Percentiles rank a stretch among this genome's conserved stretches.
phyloP scores from a whole-genome alignment of 1,140 invertebrate species.

The Bombus ignitus region DNA sequence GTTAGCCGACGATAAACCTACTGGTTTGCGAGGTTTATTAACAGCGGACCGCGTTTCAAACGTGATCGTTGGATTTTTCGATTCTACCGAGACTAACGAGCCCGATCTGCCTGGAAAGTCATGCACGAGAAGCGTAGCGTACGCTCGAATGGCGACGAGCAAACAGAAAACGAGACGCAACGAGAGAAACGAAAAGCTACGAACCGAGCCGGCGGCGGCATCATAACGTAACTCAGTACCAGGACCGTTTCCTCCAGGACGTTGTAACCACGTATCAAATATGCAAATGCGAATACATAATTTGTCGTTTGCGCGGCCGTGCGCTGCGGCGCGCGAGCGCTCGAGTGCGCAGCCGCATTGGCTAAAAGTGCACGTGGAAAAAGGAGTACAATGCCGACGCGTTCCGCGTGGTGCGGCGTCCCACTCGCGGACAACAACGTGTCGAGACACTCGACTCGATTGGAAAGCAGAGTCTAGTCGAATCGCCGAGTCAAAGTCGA shows the following conservation, averaged over 20 bases:
- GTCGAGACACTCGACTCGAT: neutral
- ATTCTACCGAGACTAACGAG: constrained; percentile 25
- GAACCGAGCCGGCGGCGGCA: neutral
- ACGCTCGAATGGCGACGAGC: neutral
- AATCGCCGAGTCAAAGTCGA: neutral
- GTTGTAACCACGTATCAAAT: constrained; percentile 73
- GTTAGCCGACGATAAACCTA: constrained; percentile 17
- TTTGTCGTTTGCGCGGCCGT: constrained; percentile 67
- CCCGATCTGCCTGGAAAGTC: constrained; percentile 16
- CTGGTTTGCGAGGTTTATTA: constrained; percentile 17
- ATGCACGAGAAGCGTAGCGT: neutral
- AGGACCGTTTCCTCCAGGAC: constrained; percentile 59
- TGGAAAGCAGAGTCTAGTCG: neutral
- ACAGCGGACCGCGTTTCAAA: neutral
- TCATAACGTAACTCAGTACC: constrained; percentile 67
- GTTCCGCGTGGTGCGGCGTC: constrained; percentile 26
- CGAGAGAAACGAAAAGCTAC: constrained; percentile 10
- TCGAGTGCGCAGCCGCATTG: neutral
- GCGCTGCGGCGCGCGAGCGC: neutral
- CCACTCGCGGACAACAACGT: constrained; percentile 14
- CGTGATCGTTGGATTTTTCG: constrained; percentile 14
- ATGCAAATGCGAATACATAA: constrained; percentile 74
- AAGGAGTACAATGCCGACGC: constrained; percentile 58
- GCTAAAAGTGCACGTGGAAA: constrained; percentile 51
- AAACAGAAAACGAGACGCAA: neutral